Percentiles rank a stretch among this genome's conserved stretches.
Conservation (phyloP, 2,797 vertebrate species). For the Cheirogaleus major region DNA sequence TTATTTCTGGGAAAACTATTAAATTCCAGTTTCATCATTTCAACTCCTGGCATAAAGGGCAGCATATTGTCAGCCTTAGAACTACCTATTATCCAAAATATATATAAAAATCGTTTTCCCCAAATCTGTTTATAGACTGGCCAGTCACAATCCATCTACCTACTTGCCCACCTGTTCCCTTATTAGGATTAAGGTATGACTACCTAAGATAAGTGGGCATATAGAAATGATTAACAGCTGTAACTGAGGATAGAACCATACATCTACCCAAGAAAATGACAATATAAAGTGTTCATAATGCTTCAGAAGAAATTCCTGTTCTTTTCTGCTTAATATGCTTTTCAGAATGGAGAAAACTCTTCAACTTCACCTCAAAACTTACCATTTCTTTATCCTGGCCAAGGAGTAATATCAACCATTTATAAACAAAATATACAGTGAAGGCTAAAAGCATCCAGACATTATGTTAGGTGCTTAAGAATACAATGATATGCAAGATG, state of each 20-base stretch:
- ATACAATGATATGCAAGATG: background rate
- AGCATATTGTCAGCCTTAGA: background rate
- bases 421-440: background rate
- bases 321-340: background rate
- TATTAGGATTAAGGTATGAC: background rate
- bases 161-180: background rate
- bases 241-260: background rate
- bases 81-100: background rate
- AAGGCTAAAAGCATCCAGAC: background rate
- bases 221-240: background rate
- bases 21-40: conserved; percentile 6
- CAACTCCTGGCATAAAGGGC: background rate
- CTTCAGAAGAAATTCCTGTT: background rate
- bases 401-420: background rate
- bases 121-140: background rate
- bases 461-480: background rate
- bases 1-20: background rate
- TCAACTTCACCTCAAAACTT: background rate
- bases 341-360: background rate
- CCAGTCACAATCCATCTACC: background rate
- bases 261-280: background rate
- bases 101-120: background rate
- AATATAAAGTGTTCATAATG: background rate
- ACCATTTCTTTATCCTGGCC: background rate
- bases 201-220: background rate